Evolutionary conservation across 2,797 vertebrate genomes (phyloP), one percentile per base, ranked within the genome.

Genomic region (Rhinichthys osculus): DNA sequence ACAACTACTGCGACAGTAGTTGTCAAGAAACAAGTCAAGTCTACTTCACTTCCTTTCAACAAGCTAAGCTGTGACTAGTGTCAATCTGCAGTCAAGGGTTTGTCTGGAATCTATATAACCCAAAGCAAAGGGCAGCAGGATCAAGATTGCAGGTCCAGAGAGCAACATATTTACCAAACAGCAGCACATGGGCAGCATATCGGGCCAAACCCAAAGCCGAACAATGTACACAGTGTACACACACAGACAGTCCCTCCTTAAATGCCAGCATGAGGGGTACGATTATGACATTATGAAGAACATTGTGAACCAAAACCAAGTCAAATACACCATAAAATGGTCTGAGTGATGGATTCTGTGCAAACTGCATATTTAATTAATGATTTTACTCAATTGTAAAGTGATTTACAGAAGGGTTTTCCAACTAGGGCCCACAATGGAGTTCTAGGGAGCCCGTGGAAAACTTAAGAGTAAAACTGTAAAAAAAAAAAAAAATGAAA

Each of bases 191-290:
- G 5, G 19, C 54, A 59, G 69, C n/a, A 59, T 30, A 57, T 59
- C 38, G 0, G 42, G 57, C 59, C 42, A 38, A 78, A 71, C 66
- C 47, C 27, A 33, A 33, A 23, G 27, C 27, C 2, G 13, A 76
- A 83, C 42, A 50, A 78, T 84, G 73, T 69, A 14, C 82, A 59
- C 54, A 59, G 54, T 59, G 54, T 59, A n/a, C 54, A 50, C 47
- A 74, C 59, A 84, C 33, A 84, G 72, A 84, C 33, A 84, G 72
- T 40, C n/a, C 27, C 42, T 76, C 73, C 35, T 44, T 66, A 54
- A 42, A 44, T 67, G 74, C 30, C 64, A 84, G 74, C 83, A 70
- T 78, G 83, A 69, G 38, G 64, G 35, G 35, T 54, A 77, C n/a
- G 19, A 77, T 66, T 77, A 77, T 38, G 16, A 50, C 23, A n/a